Conservation (phyloP, 2,888 invertebrate species). For the Rhingia rostrata region DNA sequence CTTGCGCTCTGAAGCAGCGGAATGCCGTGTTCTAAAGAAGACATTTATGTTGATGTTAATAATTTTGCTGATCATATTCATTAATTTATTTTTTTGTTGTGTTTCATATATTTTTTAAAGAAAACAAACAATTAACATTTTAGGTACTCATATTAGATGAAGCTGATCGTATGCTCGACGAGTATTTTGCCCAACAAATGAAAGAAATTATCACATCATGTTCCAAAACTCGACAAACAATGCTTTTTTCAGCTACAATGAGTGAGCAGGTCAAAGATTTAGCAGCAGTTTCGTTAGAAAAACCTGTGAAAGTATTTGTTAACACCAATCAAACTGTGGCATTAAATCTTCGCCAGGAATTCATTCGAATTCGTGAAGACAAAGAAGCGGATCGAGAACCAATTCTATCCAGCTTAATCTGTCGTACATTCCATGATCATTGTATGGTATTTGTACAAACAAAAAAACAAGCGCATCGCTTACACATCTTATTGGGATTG, state of each 20-base stretch:
- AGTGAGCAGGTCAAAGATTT: constrained; percentile 99
- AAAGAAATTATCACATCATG: constrained; percentile 98
- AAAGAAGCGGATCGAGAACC: constrained; percentile 96
- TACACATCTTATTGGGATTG: constrained; percentile 95
- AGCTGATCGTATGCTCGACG: constrained; percentile 96
- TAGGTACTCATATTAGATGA: constrained; percentile 86
- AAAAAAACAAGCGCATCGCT: constrained; percentile 96
- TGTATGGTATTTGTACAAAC: constrained; percentile 98
- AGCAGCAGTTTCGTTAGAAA: constrained; percentile 94
- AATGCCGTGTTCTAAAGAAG: constrained; percentile 17
- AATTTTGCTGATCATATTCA: constrained; percentile 77
- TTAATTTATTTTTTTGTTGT: not conserved
- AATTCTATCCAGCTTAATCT: constrained; percentile 91
- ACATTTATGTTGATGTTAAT: constrained; percentile 41
- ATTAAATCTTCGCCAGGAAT: constrained; percentile 97
- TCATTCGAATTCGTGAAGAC: constrained; percentile 94
- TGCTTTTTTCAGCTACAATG: constrained; percentile 99
- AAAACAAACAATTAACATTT: not conserved
- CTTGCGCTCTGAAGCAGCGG: constrained; percentile 82
- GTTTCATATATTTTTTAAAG: not conserved
- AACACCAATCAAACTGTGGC: constrained; percentile 98
- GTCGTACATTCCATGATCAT: constrained; percentile 94
- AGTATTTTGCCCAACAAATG: constrained; percentile 99
- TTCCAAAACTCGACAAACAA: constrained; percentile 94
- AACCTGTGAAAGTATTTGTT: constrained; percentile 97